Percentiles rank a stretch among this genome's conserved stretches.
phyloP scores from a whole-genome alignment of 2,888 invertebrate genomes.

The Gymnocheta viridis region DNA sequence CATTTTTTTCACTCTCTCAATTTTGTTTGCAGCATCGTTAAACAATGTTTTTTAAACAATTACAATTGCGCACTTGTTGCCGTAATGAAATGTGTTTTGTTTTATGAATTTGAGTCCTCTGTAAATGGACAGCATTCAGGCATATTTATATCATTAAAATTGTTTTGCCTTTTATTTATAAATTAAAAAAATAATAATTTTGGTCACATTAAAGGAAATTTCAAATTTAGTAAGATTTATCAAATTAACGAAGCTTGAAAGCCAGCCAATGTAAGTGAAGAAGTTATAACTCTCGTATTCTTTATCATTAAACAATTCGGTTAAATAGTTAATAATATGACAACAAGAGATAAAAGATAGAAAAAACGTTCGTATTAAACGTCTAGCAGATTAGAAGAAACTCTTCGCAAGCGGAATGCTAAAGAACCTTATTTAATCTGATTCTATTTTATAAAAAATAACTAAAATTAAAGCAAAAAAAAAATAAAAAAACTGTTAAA shows the following conservation, averaged over 20 bases:
- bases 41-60: constrained; percentile 50
- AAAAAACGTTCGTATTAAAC: no score
- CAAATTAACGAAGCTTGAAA: neutral
- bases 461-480: no score
- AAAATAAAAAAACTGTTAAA: no score
- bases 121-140: constrained; percentile 16
- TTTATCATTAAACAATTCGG: no score
- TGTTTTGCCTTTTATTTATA: neutral
- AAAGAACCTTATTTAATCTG: no score
- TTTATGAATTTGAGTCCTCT: constrained; percentile 40
- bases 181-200: neutral
- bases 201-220: neutral
- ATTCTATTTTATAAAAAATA: no score
- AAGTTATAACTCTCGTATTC: no score
- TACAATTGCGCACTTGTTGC: constrained; percentile 22
- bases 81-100: constrained; percentile 18
- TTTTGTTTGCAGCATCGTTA: constrained; percentile 38
- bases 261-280: no score
- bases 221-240: constrained; percentile 3
- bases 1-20: constrained; percentile 5
- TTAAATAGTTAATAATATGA: no score
- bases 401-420: no score
- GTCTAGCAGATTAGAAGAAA: no score
- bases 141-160: neutral
- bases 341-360: no score